Conservation (phyloP, 2,113 vertebrate genomes). For the Anas platyrhynchos region DNA sequence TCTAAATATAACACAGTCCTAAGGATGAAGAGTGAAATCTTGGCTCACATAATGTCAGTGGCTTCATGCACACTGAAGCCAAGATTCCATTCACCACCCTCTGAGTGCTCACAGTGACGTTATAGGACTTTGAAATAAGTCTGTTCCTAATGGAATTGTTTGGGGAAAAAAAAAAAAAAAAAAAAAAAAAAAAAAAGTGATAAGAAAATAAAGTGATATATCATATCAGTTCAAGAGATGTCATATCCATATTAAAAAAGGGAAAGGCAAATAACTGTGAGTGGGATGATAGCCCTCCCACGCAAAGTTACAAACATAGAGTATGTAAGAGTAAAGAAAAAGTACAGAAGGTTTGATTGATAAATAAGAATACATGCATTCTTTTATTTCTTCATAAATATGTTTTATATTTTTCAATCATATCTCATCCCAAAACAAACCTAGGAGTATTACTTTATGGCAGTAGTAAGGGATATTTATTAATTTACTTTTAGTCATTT, state of each 20-base stretch:
- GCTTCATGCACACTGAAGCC: rapidly evolving
- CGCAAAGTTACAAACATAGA: neutral
- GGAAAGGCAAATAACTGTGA: neutral
- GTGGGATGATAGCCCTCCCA: neutral
- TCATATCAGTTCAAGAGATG: neutral
- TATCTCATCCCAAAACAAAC: neutral
- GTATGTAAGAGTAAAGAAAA: neutral
- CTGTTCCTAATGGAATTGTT: neutral
- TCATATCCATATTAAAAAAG: neutral
- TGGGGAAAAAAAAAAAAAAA: conserved; percentile 12
- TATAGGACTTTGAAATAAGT: neutral
- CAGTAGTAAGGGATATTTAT: neutral
- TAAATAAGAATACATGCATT: neutral
- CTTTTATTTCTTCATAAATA: neutral
- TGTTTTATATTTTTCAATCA: neutral
- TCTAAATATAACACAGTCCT: neutral
- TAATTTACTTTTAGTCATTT: neutral
- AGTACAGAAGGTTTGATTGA: neutral
- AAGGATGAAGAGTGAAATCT: neutral
- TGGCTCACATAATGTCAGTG: neutral
- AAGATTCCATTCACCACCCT: neutral
- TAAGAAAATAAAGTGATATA: neutral
- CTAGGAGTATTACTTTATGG: neutral
- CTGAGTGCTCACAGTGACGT: neutral
- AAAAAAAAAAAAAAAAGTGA: neutral